These are phyloP conservation scores for Solen grandis DNA, from an alignment of 1,140 invertebrate species.

Conservation along the genomic window DNA sequence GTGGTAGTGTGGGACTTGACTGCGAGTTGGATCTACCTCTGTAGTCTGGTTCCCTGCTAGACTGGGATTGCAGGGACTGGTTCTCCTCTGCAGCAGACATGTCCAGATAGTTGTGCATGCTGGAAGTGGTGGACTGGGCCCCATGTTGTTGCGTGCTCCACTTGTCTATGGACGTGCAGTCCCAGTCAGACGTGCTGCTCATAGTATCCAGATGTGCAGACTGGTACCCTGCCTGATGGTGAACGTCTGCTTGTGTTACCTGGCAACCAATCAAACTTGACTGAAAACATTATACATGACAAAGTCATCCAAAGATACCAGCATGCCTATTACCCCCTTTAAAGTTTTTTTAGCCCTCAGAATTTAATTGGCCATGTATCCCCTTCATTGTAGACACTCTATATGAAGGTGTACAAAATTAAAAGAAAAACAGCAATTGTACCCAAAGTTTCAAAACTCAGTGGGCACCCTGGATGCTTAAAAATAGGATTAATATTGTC, in stretches of 20 bases:
- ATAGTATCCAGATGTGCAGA: slow-evolving; percentile 36
- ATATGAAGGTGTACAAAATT: too few species aligned
- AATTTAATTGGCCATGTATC: neutral
- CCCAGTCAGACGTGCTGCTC: slow-evolving; percentile 33
- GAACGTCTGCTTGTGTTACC: slow-evolving; percentile 34
- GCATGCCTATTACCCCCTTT: too few species aligned
- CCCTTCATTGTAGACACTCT: neutral
- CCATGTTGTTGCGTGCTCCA: slow-evolving; percentile 9
- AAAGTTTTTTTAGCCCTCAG: too few species aligned
- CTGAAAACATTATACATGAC: neutral
- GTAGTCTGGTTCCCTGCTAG: slow-evolving; percentile 12
- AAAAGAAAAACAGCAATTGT: too few species aligned
- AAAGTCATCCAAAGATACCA: too few species aligned
- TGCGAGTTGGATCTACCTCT: neutral
- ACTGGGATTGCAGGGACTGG: slow-evolving; percentile 23
- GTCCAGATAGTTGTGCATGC: slow-evolving; percentile 48
- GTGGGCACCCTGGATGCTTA: neutral
- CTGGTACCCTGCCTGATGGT: slow-evolving; percentile 23
- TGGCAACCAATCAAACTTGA: too few species aligned
- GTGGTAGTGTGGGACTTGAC: neutral
- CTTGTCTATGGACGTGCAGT: slow-evolving; percentile 37
- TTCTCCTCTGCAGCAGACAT: slow-evolving; percentile 32
- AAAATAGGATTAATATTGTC: neutral
- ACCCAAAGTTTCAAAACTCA: too few species aligned
- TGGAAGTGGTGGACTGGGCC: slow-evolving; percentile 29